A percentile compares a stretch with the other conserved stretches of the same genome.
Conservation (phyloP, 1,140 invertebrate species). For the Aphelinus certus region DNA sequence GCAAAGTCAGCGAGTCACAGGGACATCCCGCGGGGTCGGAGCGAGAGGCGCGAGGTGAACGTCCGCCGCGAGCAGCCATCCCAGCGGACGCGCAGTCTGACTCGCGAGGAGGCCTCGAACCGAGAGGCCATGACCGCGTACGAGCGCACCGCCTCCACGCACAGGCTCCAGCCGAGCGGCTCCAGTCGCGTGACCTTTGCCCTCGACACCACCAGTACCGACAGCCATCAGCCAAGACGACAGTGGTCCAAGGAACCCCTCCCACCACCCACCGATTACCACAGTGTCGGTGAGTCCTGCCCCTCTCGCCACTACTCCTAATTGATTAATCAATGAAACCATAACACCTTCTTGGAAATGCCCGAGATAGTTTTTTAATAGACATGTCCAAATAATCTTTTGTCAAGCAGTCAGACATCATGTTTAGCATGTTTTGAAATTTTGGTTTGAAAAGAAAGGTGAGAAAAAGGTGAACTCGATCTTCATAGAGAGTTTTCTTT, state of each 20-base stretch:
- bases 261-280: neutral
- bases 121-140: conserved; percentile 36
- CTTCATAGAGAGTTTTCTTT: too few species aligned
- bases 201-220: conserved; percentile 36
- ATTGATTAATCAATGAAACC: too few species aligned
- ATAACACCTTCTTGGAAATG: too few species aligned
- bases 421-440: too few species aligned
- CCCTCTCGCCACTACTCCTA: too few species aligned
- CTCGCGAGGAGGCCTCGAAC: conserved; percentile 54
- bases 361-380: too few species aligned
- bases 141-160: conserved; percentile 53
- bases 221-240: neutral
- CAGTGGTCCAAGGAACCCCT: conserved; percentile 20
- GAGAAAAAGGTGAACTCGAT: too few species aligned
- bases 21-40: conserved; percentile 58
- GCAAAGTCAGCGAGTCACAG: conserved; percentile 60
- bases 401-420: too few species aligned
- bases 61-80: conserved; percentile 48
- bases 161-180: conserved; percentile 50
- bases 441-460: too few species aligned
- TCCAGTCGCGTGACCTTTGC: conserved; percentile 61
- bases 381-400: too few species aligned
- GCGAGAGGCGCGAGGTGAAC: conserved; percentile 57
- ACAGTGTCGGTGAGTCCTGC: conserved; percentile 2
- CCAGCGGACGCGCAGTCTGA: conserved; percentile 60